Conservation (phyloP, 2,113 vertebrate species). For the Herpailurus yagouaroundi region DNA sequence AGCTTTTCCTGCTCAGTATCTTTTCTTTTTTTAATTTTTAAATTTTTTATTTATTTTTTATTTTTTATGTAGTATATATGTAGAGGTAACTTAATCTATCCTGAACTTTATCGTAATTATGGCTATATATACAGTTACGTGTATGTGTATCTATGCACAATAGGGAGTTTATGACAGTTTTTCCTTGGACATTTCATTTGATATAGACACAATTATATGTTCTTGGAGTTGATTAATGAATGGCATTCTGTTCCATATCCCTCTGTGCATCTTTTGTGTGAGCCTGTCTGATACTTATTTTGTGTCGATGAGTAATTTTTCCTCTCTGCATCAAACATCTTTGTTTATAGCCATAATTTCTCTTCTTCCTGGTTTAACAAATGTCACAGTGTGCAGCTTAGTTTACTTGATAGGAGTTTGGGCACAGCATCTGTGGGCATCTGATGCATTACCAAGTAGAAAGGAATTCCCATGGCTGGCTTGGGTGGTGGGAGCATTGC, state of each 20-base stretch:
- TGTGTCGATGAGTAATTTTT: neutral
- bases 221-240: neutral
- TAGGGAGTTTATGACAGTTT: neutral
- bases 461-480: neutral
- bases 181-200: neutral
- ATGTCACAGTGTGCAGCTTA: neutral
- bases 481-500: neutral
- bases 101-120: neutral
- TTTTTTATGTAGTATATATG: neutral
- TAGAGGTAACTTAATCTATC: neutral
- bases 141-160: neutral
- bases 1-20: neutral
- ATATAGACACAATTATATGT: neutral
- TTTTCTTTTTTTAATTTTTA: neutral
- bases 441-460: neutral
- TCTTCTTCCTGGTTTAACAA: neutral
- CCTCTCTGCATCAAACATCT: neutral
- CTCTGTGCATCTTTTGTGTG: neutral
- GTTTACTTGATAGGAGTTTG: neutral
- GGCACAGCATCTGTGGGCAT: neutral
- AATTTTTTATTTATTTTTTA: too few relatives aligned
- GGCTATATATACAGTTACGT: neutral
- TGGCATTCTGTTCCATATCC: neutral
- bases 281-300: neutral
- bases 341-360: neutral